Evolutionary conservation across 2,797 vertebrate species (phyloP).

Genomic region (Bucorvus abyssinicus): DNA sequence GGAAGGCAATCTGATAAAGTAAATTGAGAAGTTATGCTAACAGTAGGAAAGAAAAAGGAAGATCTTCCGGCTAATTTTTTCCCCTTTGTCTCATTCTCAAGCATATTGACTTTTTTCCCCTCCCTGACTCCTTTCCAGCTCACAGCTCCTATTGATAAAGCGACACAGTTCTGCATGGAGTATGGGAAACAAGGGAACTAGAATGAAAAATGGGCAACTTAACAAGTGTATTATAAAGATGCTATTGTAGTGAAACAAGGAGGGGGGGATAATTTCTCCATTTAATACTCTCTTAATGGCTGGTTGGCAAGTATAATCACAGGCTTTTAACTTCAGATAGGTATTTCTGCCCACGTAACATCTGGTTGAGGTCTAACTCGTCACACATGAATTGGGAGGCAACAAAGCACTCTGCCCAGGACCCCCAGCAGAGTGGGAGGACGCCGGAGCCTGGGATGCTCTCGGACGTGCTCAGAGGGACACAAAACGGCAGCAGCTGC

Average conservation of each 20-base stretch:
- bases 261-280: slow-evolving; percentile 33
- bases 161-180: not conserved
- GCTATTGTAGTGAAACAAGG: slow-evolving; percentile 60
- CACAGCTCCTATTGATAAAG: slow-evolving; percentile 7
- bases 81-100: slow-evolving; percentile 27
- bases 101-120: not conserved
- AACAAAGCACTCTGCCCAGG: not conserved
- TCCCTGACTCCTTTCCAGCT: not conserved
- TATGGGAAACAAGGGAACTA: not conserved
- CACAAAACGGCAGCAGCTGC: not conserved
- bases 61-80: not conserved
- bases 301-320: slow-evolving; percentile 71
- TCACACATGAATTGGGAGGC: not conserved
- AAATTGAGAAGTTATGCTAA: slow-evolving; percentile 35
- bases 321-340: slow-evolving; percentile 48
- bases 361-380: slow-evolving; percentile 39
- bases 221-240: slow-evolving; percentile 56
- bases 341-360: slow-evolving; percentile 71
- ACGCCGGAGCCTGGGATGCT: not conserved
- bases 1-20: slow-evolving; percentile 6
- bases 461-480: not conserved
- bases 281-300: slow-evolving; percentile 65
- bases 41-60: not conserved
- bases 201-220: slow-evolving; percentile 37
- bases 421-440: not conserved